phyloP scores from a whole-genome alignment of 2,888 invertebrate species.

The Phasia obesa region DNA sequence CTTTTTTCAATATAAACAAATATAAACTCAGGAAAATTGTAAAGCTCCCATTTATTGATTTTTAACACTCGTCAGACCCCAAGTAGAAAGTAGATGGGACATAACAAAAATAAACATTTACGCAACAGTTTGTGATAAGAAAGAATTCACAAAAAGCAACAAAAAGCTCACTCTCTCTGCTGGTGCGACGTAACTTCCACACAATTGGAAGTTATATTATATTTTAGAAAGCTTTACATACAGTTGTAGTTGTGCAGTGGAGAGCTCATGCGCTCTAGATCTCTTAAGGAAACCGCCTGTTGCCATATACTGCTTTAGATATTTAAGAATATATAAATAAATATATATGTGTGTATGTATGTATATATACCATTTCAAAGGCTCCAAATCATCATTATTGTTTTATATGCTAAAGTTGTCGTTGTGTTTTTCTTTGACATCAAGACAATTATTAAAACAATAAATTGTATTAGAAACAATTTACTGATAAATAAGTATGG shows the following conservation, averaged over 20 bases:
- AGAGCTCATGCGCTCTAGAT: constrained; percentile 53
- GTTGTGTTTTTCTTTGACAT: constrained; percentile 33
- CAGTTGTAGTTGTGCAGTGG: constrained; percentile 14
- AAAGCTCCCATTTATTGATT: constrained; percentile 63
- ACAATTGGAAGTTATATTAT: constrained; percentile 20
- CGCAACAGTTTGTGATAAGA: constrained; percentile 68
- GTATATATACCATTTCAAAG: constrained; percentile 27
- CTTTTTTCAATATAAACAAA: constrained; percentile 1
- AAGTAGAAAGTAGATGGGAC: constrained; percentile 65
- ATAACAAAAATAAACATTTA: constrained; percentile 65
- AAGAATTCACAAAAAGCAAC: constrained; percentile 10
- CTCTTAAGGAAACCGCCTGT: constrained; percentile 64
- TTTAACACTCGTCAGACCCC: constrained; percentile 46
- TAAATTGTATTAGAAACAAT: constrained; percentile 25
- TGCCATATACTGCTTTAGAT: constrained; percentile 54
- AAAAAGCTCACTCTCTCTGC: not conserved
- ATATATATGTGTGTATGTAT: no score
- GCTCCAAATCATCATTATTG: constrained; percentile 37
- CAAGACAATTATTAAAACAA: constrained; percentile 13
- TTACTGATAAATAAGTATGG: not conserved
- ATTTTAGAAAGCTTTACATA: not conserved
- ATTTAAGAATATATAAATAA: constrained; percentile 10
- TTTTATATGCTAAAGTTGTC: not conserved
- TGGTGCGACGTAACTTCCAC: not conserved
- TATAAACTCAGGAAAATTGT: constrained; percentile 52